Evolutionary conservation across 1,140 invertebrate genomes (phyloP).

Genomic region (Megalonaias nervosa): DNA sequence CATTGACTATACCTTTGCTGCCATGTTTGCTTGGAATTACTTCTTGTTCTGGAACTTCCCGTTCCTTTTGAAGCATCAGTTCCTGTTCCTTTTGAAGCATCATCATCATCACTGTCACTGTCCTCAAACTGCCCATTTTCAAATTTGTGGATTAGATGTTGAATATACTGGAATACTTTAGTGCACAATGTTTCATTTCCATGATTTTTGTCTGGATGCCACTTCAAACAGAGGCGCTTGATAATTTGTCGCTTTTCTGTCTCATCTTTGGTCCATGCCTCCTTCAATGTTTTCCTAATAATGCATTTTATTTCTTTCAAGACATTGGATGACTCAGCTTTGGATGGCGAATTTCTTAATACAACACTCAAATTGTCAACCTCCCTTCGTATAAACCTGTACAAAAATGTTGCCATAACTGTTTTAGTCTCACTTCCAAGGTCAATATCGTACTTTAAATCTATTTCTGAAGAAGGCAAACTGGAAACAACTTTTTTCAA

Average conservation of each 20-base stretch:
- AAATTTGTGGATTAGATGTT: conserved; percentile 23
- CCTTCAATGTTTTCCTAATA: conserved; percentile 40
- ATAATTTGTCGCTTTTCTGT: conserved; percentile 49
- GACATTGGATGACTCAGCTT: not conserved
- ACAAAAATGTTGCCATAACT: conserved; percentile 43
- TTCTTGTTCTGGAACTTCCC: no score
- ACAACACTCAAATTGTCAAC: no score
- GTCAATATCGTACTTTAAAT: conserved; percentile 44
- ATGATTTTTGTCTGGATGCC: conserved; percentile 66
- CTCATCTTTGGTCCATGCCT: conserved; percentile 46
- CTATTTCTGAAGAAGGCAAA: conserved; percentile 2
- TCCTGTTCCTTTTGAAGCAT: no score
- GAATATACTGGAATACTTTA: conserved; percentile 50
- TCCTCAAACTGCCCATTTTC: conserved; percentile 27
- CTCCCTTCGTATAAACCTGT: conserved; percentile 46
- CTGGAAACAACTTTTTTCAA: conserved; percentile 7
- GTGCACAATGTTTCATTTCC: conserved; percentile 49
- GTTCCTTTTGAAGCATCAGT: no score
- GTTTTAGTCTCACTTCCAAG: conserved; percentile 35
- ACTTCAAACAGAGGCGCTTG: conserved; percentile 59
- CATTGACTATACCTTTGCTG: no score
- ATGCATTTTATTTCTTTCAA: conserved; percentile 31
- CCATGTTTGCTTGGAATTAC: no score
- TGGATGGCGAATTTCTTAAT: not conserved
- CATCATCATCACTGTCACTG: conserved; percentile 20